phyloP scores from a whole-genome alignment of 2,797 vertebrate genomes.

The Ceyx erithaca region DNA sequence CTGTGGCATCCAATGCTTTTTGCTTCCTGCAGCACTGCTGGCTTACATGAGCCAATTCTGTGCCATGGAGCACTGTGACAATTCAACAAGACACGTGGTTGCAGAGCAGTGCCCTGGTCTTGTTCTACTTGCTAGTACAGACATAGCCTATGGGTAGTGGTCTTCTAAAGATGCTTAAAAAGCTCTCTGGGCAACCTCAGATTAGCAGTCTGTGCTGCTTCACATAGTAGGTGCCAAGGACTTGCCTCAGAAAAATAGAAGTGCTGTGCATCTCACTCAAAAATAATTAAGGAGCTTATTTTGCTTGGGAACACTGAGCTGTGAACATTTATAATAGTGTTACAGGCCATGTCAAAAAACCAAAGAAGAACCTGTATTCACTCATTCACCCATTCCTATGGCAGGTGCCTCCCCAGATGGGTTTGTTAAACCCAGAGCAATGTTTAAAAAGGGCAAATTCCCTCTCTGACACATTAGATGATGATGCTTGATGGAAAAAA shows the following conservation, averaged over 20 bases:
- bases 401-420: neutral
- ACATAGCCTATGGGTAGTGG: neutral
- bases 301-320: rapidly evolving
- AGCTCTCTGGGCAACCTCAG: neutral
- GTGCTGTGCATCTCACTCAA: neutral
- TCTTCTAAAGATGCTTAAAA: conserved; percentile 8
- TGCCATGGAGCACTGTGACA: neutral
- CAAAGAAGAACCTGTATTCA: neutral
- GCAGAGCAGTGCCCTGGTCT: neutral
- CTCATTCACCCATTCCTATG: rapidly evolving
- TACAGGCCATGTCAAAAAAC: neutral
- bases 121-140: neutral
- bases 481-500: neutral
- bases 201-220: neutral
- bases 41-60: neutral
- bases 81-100: neutral
- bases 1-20: neutral
- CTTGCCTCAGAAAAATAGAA: neutral
- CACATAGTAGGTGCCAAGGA: neutral
- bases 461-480: neutral
- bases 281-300: neutral
- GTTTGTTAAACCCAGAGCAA: neutral
- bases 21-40: neutral
- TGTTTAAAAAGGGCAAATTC: neutral
- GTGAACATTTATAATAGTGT: neutral